A percentile compares a stretch with the other conserved stretches of the same genome.
Evolutionary conservation across 2,888 invertebrate species (phyloP).

Genomic region (Rhingia rostrata): DNA sequence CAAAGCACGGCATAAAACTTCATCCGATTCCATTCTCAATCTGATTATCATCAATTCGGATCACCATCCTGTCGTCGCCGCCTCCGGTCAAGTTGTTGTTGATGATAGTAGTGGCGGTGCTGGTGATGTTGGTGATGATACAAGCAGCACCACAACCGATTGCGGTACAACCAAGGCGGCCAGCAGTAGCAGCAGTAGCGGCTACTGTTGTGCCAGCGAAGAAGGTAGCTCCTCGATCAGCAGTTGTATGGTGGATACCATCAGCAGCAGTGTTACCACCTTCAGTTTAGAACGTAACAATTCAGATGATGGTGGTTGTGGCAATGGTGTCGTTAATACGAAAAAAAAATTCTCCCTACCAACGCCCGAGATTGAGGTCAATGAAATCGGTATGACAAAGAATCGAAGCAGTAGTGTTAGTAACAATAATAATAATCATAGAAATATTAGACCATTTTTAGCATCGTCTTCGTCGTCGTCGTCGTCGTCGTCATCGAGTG

Average conservation of each 20-base stretch:
- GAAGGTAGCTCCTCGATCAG: slow-evolving; percentile 68
- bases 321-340: slow-evolving; percentile 45
- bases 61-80: neutral
- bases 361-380: slow-evolving; percentile 65
- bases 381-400: slow-evolving; percentile 54
- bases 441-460: slow-evolving; percentile 53
- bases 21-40: slow-evolving; percentile 50
- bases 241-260: slow-evolving; percentile 68
- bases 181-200: slow-evolving; percentile 75
- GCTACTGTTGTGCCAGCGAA: slow-evolving; percentile 75
- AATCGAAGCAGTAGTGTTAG: slow-evolving; percentile 70
- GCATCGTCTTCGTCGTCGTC: slow-evolving; percentile 40
- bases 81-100: neutral
- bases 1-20: slow-evolving; percentile 40
- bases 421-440: slow-evolving; percentile 53
- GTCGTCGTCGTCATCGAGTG: slow-evolving; percentile 64
- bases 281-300: slow-evolving; percentile 63
- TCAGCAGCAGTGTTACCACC: slow-evolving; percentile 53
- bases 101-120: slow-evolving; percentile 17
- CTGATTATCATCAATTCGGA: slow-evolving; percentile 47
- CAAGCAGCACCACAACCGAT: slow-evolving; percentile 18
- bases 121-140: slow-evolving; percentile 37
- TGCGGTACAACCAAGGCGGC: slow-evolving; percentile 23
- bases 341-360: slow-evolving; percentile 67
- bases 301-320: slow-evolving; percentile 41